These are phyloP conservation scores for Arge pagana DNA, from an alignment of 2,888 invertebrate genomes.

Conservation along the genomic window DNA sequence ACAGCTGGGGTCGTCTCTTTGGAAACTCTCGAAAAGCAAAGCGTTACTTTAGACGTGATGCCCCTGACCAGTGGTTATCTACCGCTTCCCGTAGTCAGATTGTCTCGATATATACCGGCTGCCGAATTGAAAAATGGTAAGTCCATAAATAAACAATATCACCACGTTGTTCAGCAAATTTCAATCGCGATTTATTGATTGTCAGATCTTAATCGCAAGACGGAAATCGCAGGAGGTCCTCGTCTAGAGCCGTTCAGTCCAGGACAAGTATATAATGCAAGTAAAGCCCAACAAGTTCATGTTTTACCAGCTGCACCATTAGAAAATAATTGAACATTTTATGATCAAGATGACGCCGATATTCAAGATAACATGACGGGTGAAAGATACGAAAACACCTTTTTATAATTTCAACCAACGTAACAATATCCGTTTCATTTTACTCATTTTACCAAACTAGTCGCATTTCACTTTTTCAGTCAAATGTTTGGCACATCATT, in stretches of 20 bases:
- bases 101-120: constrained; percentile 89
- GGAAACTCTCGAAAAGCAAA: constrained; percentile 70
- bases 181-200: constrained; percentile 21
- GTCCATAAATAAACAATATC: constrained; percentile 22
- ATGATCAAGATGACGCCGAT: too few species aligned
- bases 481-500: too few species aligned
- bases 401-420: too few species aligned
- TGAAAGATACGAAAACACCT: too few species aligned
- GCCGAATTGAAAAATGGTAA: constrained; percentile 58
- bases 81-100: constrained; percentile 83
- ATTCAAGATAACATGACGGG: too few species aligned
- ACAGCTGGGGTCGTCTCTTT: constrained; percentile 78
- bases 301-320: constrained; percentile 65
- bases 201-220: constrained; percentile 58
- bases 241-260: constrained; percentile 85
- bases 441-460: too few species aligned
- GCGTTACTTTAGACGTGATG: constrained; percentile 86
- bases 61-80: constrained; percentile 89
- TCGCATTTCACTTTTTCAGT: too few species aligned
- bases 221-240: constrained; percentile 67
- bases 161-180: background rate
- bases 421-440: constrained; percentile 4
- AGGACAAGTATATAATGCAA: constrained; percentile 92
- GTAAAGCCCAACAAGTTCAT: constrained; percentile 89
- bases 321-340: constrained; percentile 42